Conservation (phyloP, 2,888 invertebrate species). For the Sicus ferrugineus region DNA sequence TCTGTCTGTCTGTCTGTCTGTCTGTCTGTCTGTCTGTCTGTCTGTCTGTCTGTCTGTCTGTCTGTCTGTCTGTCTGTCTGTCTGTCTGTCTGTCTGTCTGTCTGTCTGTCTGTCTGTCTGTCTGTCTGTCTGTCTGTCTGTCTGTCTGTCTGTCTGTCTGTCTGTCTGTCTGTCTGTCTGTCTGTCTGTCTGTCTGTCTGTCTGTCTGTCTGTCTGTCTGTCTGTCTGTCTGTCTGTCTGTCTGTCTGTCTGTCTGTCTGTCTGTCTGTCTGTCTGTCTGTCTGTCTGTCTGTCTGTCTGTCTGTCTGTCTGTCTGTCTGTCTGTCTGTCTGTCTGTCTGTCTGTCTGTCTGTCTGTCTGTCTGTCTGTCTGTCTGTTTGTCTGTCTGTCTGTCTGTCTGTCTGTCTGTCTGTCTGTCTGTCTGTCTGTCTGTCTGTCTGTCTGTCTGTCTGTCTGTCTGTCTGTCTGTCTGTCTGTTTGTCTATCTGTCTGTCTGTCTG, state of each 20-base stretch:
- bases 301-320: slow-evolving; percentile 11
- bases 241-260: slow-evolving; percentile 8
- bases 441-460: slow-evolving; percentile 13
- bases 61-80: slow-evolving; percentile 13
- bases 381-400: slow-evolving; percentile 8
- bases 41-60: slow-evolving; percentile 11
- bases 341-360: slow-evolving; percentile 11
- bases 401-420: slow-evolving; percentile 13
- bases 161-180: slow-evolving; percentile 13
- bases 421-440: slow-evolving; percentile 11
- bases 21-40: slow-evolving; percentile 12
- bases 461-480: slow-evolving; percentile 12
- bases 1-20: slow-evolving; percentile 7
- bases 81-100: slow-evolving; percentile 12
- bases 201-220: slow-evolving; percentile 13
- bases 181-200: slow-evolving; percentile 11
- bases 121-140: slow-evolving; percentile 13
- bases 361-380: no score
- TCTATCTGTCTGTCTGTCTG: no score
- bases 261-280: slow-evolving; percentile 11
- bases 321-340: slow-evolving; percentile 13
- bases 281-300: slow-evolving; percentile 13
- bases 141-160: slow-evolving; percentile 11
- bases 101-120: slow-evolving; percentile 11
- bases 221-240: slow-evolving; percentile 11